Percentiles rank a stretch among this genome's conserved stretches.
These are phyloP conservation scores for Alviniconcha strummeri DNA, from an alignment of 2,888 invertebrate species.

Conservation along the genomic window DNA sequence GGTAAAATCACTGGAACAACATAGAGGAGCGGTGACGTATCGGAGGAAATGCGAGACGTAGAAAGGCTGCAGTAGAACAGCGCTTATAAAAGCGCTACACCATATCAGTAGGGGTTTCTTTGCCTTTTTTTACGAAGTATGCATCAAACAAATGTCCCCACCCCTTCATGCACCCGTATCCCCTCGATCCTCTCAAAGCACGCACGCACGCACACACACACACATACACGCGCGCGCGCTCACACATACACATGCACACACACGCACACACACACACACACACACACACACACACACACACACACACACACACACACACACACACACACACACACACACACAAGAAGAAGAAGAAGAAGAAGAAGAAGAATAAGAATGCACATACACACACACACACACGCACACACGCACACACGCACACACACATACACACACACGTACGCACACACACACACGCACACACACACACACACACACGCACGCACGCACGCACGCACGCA, in stretches of 20 bases:
- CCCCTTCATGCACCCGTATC: no score
- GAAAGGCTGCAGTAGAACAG: no score
- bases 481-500: background rate
- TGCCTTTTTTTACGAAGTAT: no score
- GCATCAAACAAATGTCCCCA: no score
- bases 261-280: constrained; percentile 17
- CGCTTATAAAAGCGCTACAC: no score
- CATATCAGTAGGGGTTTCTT: no score
- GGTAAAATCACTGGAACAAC: no score
- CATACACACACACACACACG: background rate
- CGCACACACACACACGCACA: background rate
- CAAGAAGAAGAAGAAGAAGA: background rate
- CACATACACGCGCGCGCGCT: background rate
- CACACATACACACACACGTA: background rate
- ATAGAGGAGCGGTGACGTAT: no score
- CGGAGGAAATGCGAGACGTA: no score
- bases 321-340: background rate
- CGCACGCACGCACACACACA: background rate
- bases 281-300: constrained; percentile 15
- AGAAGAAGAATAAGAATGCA: no score
- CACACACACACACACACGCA: constrained; percentile 18
- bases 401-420: constrained; percentile 1
- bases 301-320: background rate
- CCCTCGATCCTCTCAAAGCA: no score
- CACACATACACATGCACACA: background rate